Evolutionary conservation across 2,113 vertebrate species (phyloP), one percentile per base, ranked within the genome.

Genomic region (Pachypanchax playfairii): DNA sequence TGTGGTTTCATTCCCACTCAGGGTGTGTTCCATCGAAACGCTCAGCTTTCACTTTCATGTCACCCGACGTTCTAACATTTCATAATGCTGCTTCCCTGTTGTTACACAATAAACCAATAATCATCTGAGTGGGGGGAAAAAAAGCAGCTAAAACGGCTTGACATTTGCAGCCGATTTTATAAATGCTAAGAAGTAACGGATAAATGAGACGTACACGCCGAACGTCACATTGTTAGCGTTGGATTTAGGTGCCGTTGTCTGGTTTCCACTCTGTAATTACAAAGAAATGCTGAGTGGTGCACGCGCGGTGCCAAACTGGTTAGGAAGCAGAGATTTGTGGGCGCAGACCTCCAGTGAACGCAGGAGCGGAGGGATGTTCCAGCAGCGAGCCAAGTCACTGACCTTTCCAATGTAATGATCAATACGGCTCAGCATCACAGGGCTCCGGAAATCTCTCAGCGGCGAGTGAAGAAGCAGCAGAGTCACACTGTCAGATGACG

Each of bases 321-420:
- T 47, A 63, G 20, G 58, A 43, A 71, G 56, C 53, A 26, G 38
- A 55, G 70, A 28, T 31, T 52, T 55, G 50, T 59, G 61, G 58
- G 58, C 42, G 66, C 57, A 56, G 44, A 43, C 46, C 28, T 66
- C 73, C 61, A 52, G 56, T 59, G 67, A 75, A 75, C 78, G 42
- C 70, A 73, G 64, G 64, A 58, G 54, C 72, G 29, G 25, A 46
- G 14, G 14, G 49, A 79, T 51, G 81, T 50, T 50, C 77, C 72
- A 39, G 74, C 74, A 76, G 53, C 25, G 28, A 71, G 81, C 85
- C 80, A 79, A 70, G 73, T 59, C 69, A 33, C 54, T 73, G 87
- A 92, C 92, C 90, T 93, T 92, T 91, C 79, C 70, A 70, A 65
- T 26, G 2, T 46, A 57, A 49, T 13, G 77, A 88, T 91, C 86